Conservation (phyloP, 2,888 invertebrate genomes). For the Siphlonurus alternatus region DNA sequence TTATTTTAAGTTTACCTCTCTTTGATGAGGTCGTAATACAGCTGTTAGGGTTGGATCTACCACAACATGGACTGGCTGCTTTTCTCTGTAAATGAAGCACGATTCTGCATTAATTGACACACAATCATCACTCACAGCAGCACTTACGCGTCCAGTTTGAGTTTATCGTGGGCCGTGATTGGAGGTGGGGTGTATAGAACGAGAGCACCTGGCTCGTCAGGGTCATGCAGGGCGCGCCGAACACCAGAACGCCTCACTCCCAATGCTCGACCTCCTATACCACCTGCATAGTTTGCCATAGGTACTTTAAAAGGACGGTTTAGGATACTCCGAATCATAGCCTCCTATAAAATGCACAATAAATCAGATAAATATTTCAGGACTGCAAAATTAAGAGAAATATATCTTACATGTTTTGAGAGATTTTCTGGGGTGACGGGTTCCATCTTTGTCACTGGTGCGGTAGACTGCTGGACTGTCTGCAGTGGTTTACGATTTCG, state of each 20-base stretch:
- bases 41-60: conserved; percentile 88
- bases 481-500: conserved; percentile 27
- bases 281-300: conserved; percentile 69
- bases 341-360: conserved; percentile 38
- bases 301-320: conserved; percentile 84
- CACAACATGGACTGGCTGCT: conserved; percentile 78
- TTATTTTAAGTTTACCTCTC: conserved; percentile 62
- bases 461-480: conserved; percentile 18
- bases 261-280: conserved; percentile 53
- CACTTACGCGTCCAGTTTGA: conserved; percentile 54
- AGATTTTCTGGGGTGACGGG: conserved; percentile 21
- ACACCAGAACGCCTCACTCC: conserved; percentile 51
- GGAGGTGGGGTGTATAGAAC: conserved; percentile 74
- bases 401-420: conserved; percentile 41
- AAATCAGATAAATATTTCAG: not conserved
- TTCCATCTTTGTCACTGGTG: conserved; percentile 20
- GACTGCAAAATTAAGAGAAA: conserved; percentile 1
- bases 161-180: conserved; percentile 68
- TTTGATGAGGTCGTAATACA: conserved; percentile 88
- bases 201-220: conserved; percentile 78
- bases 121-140: not conserved
- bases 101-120: conserved; percentile 6
- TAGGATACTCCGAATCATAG: conserved; percentile 63
- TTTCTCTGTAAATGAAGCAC: conserved; percentile 28
- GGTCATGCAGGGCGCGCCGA: conserved; percentile 70